Base-by-base conservation (phyloP, 2,113 vertebrate genomes). In the Zapus hudsonius region DNA sequence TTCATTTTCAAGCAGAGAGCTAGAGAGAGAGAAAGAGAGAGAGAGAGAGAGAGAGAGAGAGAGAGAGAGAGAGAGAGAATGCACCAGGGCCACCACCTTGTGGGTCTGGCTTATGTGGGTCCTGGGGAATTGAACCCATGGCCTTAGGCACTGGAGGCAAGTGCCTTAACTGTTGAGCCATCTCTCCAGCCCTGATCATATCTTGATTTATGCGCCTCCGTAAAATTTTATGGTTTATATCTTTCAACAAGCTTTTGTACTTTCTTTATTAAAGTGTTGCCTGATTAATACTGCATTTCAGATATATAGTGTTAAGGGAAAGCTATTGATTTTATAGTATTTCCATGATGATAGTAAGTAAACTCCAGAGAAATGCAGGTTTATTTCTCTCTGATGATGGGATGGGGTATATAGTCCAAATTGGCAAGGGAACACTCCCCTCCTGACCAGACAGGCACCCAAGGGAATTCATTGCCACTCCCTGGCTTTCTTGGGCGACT, bases 221-320 rank as follows among this genome's bases (percentile, higher is more conserved):
- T n/a, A n/a, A n/a, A n/a, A n/a, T n/a, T n/a, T n/a, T 82, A 44
- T 44, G n/a, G 42, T 52, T 69, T 57, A 20, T 42, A 69, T 87
- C 47, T 89, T 89, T 79, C 17, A 94, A 36, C 64, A 44, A 67
- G 8, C 69, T 72, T 84, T 44, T 67, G 69, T 23, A 2, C 40
- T 78, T 92, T 92, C 7, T 33, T 79, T 69, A 67, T 84, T 78
- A 87, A 80, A 72, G 88, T 69, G 33, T 25, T 73, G 83, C 19
- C 15, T 85, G 74, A 72, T 7, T 29, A 22, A 72, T 61, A 85
- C 70, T 55, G 63, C 13, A 86, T 64, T 92, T 82, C 31, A 15
- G 16, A 27, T 79, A 82, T 42, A 76, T 92, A 55, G 44, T 85
- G 25, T 38, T 73, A 75, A 83, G 20, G 55, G 55, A 87, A 80